Base-by-base conservation (phyloP, 1,140 invertebrate species). In the Neoseiulus cucumeris region DNA sequence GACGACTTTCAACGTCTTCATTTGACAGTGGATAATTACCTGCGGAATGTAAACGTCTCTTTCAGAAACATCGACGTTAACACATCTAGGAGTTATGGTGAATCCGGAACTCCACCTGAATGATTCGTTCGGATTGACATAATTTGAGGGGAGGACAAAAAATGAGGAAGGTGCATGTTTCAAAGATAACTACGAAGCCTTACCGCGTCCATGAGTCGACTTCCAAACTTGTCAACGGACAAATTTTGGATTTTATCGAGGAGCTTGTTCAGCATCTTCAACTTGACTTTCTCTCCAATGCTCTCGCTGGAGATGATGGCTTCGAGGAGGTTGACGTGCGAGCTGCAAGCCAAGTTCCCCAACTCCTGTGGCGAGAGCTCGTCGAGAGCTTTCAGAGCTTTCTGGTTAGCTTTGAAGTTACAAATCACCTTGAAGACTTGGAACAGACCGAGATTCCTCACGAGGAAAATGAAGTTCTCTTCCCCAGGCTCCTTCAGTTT, bases 391-490 rank as follows among this genome's bases (percentile, higher is more conserved):
- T 25, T 59, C 51, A 59, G 9, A 25, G 22, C 51, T 33, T 59
- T 59, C 33, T 59, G 51, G 14, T 59, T 25, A 59, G 51, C 51
- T 25, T 59, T 59, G 51, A 59, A 59, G 33, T 25, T 25, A 33
- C 51, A 59, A 9, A 59, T 59, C 2, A 59, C 22, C 51, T 59
- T 59, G 51, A 59, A 59, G 14, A 59, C 33, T 17, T 25, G 51
- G 25, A 25, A 25, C 17, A 59, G 33, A 25, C 51, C 33, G 51
- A 59, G 51, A 25, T 59, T n/a, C 33, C 51, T 59, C 2, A 59
- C 33, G 22, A 59, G 51, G 22, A 59, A 59, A 29, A 59, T 59
- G 33, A 59, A 59, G 51, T 59, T 59, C 22, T 59, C 12, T 33
- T 59, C 51, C 14, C 22, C 51, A 2, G 25, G 25, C 22, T 59